Base-by-base conservation (phyloP, 2,888 invertebrate genomes). In the Drosophila rellima region DNA sequence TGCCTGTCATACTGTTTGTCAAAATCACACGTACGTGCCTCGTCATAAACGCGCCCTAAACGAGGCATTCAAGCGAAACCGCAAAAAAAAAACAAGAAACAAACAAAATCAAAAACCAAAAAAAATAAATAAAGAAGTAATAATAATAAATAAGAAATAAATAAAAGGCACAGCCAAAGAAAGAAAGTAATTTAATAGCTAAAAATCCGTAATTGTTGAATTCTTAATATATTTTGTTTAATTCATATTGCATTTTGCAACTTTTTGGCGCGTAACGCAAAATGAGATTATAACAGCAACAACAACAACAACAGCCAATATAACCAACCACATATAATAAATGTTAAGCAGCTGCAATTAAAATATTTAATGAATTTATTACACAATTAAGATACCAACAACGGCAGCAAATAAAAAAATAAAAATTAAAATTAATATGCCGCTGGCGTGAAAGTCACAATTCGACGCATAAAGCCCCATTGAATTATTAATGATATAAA, bases 311-410 rank as follows among this genome's bases (percentile, higher is more conserved):
- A 40, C 31, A 54, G 42, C n/a, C 39, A 70, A 52, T 37, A 26
- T 51, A 56, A 52, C 18, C 20, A 59, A 54, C 18, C 45, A 54
- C 47, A 66, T 62, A 39, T 57, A 62, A 84, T 77, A 65, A 77
- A 74, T 81, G 64, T 69, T 71, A 63, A 79, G 76, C 82, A 66
- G 80, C 62, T 73, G 88, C 82, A 82, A 88, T 88, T 88, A 80
- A 65, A 74, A 86, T 80, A 76, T 57, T 87, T 78, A 78, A 84
- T 84, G 73, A 89, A 81, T 89, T 89, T 84, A 83, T 83, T 83
- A 78, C 87, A 78, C 88, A 86, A 88, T 88, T 86, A 86, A 69
- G 55, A 48, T 48, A 40, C 62, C 64, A 62, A 23, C 54, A 61
- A 15, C 50, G 55, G 26, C 59, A 57, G 33, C 47, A 57, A 69